Evolutionary conservation across 2,888 invertebrate species (phyloP), one percentile per base, ranked within the genome.

Genomic region (Atrina japonica): DNA sequence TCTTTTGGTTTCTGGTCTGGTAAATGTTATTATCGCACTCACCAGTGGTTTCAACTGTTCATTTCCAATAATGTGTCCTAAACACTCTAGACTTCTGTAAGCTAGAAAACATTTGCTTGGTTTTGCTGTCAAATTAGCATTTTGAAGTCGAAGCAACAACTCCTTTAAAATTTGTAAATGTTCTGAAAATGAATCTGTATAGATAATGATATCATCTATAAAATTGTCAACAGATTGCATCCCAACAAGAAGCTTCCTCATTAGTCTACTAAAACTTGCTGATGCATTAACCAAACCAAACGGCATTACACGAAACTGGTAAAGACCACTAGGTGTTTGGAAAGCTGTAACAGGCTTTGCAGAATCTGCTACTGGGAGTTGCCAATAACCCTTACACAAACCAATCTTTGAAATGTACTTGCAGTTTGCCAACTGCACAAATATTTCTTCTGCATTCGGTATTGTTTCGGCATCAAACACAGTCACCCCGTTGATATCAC

Each of bases 381-480:
- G 80, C 80, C 76, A 81, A 49, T 79, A 79, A 0, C 77, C 81
- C 49, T 81, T 78, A 1, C 68, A 45, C 3, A 81, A 29, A 64
- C 78, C 76, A 16, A 78, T 25, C 41, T 70, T 76, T 2, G 69
- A 55, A 49, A 81, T 66, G 66, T 69, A 81, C 49, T 67, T 76
- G 29, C 58, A 49, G 5, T 50, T 43, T 3, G 70, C 35, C 0
- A 79, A 23, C 18, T 76, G 67, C 2, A 66, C 59, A 75, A 81
- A 78, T 5, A 83, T 75, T 25, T 72, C 70, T 9, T 81, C 82
- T 9, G 61, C 29, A 41, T 76, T 71, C 6, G 68, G 70, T 50
- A 83, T 75, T 6, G 81, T 78, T 58, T 82, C 84, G 9, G 71
- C 63, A 55, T 80, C 80, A 71, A 77, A 82, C 2, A 71, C 55